Percentiles rank a stretch among this genome's conserved stretches.
phyloP scores from a whole-genome alignment of 1,140 invertebrate genomes.

The Anthonomus grandis region DNA sequence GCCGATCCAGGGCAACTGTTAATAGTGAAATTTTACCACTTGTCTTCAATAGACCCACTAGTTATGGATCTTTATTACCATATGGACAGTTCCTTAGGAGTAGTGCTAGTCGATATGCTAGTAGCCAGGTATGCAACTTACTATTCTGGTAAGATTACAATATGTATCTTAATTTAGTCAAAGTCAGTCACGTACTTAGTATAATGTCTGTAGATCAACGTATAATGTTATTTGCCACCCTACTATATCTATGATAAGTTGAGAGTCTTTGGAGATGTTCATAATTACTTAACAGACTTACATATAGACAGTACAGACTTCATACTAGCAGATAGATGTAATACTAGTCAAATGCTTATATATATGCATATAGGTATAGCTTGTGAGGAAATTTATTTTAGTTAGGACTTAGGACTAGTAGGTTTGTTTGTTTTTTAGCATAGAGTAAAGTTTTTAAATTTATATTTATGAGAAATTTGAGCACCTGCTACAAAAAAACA shows the following conservation, averaged over 20 bases:
- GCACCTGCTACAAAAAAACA: too few relatives aligned
- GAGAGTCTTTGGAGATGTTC: neutral
- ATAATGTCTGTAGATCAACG: neutral
- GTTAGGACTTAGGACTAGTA: too few relatives aligned
- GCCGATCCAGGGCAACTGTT: neutral
- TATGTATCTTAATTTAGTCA: neutral
- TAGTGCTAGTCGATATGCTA: constrained; percentile 14
- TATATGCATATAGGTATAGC: too few relatives aligned
- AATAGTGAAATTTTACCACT: constrained; percentile 37
- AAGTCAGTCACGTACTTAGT: neutral
- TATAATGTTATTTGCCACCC: neutral
- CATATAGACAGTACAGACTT: too few relatives aligned
- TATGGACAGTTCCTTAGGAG: constrained; percentile 44
- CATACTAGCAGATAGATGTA: too few relatives aligned
- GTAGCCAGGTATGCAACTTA: constrained; percentile 30
- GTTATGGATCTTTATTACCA: constrained; percentile 44
- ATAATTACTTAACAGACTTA: neutral
- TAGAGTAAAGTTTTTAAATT: too few relatives aligned
- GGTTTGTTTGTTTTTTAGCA: too few relatives aligned
- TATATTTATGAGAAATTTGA: too few relatives aligned
- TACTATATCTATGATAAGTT: neutral
- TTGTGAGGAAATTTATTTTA: too few relatives aligned
- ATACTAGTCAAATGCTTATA: too few relatives aligned
- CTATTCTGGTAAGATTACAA: neutral
- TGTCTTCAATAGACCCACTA: constrained; percentile 35